Conservation (phyloP, 2,888 invertebrate genomes). For the Nephrotoma guestfalica region DNA sequence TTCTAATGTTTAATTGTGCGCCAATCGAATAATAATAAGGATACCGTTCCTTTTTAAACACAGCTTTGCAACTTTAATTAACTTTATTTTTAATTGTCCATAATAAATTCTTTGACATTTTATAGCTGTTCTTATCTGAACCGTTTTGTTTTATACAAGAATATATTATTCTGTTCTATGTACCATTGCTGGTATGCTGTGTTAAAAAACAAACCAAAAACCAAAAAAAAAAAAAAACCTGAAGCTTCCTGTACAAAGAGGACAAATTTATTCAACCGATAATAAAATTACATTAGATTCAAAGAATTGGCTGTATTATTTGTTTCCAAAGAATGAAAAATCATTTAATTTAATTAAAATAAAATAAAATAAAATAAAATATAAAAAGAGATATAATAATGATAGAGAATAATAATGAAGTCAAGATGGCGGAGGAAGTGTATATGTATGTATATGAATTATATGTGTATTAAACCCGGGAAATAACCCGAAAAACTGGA, state of each 20-base stretch:
- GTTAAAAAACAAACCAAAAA: not conserved
- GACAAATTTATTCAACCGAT: not conserved
- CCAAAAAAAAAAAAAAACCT: not conserved
- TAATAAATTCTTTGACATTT: not conserved
- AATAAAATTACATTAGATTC: not conserved
- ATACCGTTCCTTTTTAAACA: not conserved
- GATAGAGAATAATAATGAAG: not conserved
- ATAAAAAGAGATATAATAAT: not conserved
- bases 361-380: not conserved
- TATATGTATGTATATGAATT: not conserved
- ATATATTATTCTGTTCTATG: not conserved
- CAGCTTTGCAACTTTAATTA: not conserved
- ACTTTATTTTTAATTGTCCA: not conserved
- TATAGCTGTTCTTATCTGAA: not conserved
- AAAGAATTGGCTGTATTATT: not conserved
- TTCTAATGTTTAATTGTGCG: not conserved
- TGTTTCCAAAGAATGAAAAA: not conserved
- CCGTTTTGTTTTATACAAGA: not conserved
- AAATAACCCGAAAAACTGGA: not conserved
- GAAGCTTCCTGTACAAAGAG: not conserved
- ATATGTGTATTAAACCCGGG: not conserved
- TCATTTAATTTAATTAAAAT: not conserved
- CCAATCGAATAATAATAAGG: not conserved
- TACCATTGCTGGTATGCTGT: not conserved
- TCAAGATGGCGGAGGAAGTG: not conserved